Conservation (phyloP, 2,888 invertebrate genomes). For the Cephus pulcher region DNA sequence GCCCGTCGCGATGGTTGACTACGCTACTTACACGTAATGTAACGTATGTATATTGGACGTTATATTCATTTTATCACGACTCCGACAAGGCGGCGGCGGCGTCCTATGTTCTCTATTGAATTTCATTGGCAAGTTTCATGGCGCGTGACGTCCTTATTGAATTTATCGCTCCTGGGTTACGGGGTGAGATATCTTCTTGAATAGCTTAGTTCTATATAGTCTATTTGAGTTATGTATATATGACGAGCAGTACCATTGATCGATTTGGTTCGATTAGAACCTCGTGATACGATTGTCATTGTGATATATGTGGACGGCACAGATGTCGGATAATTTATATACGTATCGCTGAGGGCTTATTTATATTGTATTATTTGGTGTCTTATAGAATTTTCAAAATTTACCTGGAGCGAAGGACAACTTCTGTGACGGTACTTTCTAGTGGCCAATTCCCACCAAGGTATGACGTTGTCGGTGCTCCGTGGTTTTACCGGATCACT, state of each 20-base stretch:
- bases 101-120: neutral
- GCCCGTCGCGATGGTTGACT: neutral
- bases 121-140: neutral
- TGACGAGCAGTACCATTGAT: neutral
- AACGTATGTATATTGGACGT: neutral
- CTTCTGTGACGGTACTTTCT: constrained; percentile 83
- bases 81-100: neutral
- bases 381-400: neutral
- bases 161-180: neutral
- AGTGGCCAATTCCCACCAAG: constrained; percentile 91
- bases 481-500: constrained; percentile 61
- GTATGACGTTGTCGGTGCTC: constrained; percentile 66
- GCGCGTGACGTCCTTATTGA: neutral
- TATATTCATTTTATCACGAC: neutral
- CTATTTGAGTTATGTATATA: neutral
- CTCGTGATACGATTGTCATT: neutral
- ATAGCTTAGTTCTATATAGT: neutral
- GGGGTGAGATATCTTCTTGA: neutral
- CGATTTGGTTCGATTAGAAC: neutral
- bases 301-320: neutral
- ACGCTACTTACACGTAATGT: neutral
- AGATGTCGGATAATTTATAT: constrained; percentile 2
- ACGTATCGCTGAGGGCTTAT: neutral
- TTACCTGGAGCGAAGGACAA: constrained; percentile 82
- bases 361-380: neutral